Evolutionary conservation across 2,797 vertebrate genomes (phyloP).

Genomic region (Limosa lapponica): DNA sequence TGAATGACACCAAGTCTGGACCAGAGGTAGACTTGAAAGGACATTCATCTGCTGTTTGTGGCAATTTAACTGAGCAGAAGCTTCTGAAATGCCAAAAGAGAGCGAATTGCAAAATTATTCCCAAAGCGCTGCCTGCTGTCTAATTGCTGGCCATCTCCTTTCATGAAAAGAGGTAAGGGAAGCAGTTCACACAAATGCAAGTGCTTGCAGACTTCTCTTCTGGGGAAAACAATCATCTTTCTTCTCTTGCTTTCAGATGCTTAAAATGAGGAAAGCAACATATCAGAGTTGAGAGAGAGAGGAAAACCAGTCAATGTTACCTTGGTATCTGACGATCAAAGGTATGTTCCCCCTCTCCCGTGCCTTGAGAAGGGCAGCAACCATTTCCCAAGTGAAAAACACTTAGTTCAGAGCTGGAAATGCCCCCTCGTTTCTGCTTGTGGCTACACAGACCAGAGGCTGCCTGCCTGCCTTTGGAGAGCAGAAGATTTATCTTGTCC

Average conservation of each 20-base stretch:
- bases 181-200: not conserved
- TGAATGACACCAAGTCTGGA: not conserved
- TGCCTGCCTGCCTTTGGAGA: not conserved
- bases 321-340: not conserved
- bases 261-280: not conserved
- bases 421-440: fast-evolving
- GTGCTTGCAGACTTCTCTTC: not conserved
- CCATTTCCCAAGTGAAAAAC: not conserved
- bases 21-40: conserved; percentile 11
- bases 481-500: not conserved
- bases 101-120: conserved; percentile 2
- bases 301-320: not conserved
- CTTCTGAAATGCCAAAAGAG: not conserved
- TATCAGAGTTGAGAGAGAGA: not conserved
- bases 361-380: not conserved
- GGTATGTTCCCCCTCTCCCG: not conserved
- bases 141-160: not conserved
- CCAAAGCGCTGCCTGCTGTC: not conserved
- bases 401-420: not conserved
- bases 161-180: not conserved
- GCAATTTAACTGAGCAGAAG: not conserved
- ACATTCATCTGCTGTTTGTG: not conserved
- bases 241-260: not conserved
- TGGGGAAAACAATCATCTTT: not conserved
- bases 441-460: not conserved